Percentiles rank a stretch among this genome's conserved stretches.
Evolutionary conservation across 1,140 invertebrate species (phyloP).

Genomic region (Acromyrmex echinatior): DNA sequence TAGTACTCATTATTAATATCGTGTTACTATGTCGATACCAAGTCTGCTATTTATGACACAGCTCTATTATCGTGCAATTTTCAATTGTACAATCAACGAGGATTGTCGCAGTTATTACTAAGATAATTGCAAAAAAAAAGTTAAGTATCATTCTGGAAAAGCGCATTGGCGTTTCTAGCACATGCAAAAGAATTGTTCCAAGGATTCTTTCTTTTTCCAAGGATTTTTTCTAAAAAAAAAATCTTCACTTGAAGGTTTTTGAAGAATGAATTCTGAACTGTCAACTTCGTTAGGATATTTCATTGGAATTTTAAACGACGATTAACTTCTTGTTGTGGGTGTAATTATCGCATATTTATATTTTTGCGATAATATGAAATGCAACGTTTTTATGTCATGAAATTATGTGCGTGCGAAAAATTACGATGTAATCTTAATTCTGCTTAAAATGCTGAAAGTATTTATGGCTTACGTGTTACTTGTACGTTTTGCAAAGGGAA

Average conservation of each 20-base stretch:
- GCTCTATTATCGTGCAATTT: neutral
- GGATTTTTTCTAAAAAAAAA: too few relatives aligned
- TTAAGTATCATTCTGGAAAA: neutral
- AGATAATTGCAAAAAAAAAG: neutral
- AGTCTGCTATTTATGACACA: neutral
- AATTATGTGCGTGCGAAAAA: neutral
- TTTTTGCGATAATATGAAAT: neutral
- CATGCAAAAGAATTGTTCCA: neutral
- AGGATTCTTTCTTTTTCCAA: neutral
- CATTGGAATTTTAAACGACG: neutral
- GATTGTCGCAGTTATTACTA: neutral
- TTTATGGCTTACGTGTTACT: conserved; percentile 9
- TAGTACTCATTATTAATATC: conserved; percentile 21
- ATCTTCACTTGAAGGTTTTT: neutral
- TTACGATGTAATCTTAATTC: neutral
- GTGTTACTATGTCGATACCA: neutral
- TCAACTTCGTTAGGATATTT: neutral
- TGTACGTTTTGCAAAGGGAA: neutral
- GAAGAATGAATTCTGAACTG: neutral
- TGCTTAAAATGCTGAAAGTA: neutral
- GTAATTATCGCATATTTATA: neutral
- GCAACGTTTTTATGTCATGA: neutral
- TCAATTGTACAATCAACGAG: neutral
- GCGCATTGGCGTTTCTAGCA: neutral
- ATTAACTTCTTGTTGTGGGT: neutral